phyloP scores from a whole-genome alignment of 2,113 vertebrate species.

The Eulemur rufifrons region DNA sequence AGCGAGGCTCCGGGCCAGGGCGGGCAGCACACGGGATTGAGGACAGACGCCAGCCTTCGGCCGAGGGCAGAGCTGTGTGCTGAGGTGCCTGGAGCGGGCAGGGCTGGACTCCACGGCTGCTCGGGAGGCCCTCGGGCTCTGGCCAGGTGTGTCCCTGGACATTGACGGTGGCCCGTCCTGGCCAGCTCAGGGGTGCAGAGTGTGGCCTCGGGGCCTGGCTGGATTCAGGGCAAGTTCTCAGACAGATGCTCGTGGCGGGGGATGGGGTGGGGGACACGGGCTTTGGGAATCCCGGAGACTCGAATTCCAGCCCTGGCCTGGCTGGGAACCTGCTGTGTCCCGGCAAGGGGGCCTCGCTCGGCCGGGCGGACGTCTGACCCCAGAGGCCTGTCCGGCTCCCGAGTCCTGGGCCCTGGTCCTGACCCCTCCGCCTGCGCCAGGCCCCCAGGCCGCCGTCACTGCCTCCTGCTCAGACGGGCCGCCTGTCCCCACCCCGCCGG shows the following conservation, averaged over 20 bases:
- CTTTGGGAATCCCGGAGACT: background rate
- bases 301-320: background rate
- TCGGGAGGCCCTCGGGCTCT: background rate
- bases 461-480: background rate
- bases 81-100: background rate
- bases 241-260: background rate
- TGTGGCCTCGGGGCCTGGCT: background rate
- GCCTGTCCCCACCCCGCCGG: no score
- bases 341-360: no score
- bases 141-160: background rate
- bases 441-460: background rate
- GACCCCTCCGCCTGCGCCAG: background rate
- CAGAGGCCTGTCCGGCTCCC: background rate
- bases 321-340: background rate
- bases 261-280: background rate
- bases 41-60: background rate
- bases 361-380: background rate
- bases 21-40: background rate
- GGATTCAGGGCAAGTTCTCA: no score
- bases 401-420: rapidly evolving
- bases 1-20: background rate
- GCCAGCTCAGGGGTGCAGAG: background rate
- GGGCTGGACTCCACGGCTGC: background rate
- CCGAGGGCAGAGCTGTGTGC: background rate
- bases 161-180: background rate